Evolutionary conservation across 2,113 vertebrate species (phyloP), one percentile per base, ranked within the genome.

Genomic region (Mormyrus iriodes): DNA sequence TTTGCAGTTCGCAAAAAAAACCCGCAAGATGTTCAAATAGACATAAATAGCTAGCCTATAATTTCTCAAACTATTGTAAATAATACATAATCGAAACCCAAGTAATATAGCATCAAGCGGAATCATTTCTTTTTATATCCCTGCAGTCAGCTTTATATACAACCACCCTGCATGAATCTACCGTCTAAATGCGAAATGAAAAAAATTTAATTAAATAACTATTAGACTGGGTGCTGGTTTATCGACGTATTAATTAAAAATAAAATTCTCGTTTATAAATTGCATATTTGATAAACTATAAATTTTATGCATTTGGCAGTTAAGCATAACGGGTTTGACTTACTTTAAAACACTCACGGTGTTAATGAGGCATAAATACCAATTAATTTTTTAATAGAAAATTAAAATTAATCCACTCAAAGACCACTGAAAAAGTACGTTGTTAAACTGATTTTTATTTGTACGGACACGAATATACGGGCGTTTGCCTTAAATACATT

Each of bases 401-500:
- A 4, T 17, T 9, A 76, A 89, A 93, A 92, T 93, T 90, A 93
- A 89, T 89, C 89, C 90, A 93, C 87, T 92, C 85, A 90, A 91
- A 91, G 90, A 93, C 91, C 91, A 92, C 91, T 93, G n/a, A 94
- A 94, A 51, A 46, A 51, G 69, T 58, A 76, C 85, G 53, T 86
- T 84, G 76, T 86, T 96, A 94, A 94, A 96, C 91, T 93, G 94
- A 95, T 94, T 95, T 96, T 96, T 96, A 96, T 96, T 96, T 84
- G 94, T 92, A 95, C 95, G 95, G 95, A 96, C 94, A 95, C 94
- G 95, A 93, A 95, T 93, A 94, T 93, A 91, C 94, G 90, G 94
- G 94, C 92, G 92, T 92, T 93, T 91, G 93, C 93, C 93, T 95
- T 94, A 89, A 94, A 95, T 95, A 96, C 95, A 96, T 96, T 96